Percentiles rank a stretch among this genome's conserved stretches.
Conservation (phyloP, 2,888 invertebrate species). For the Leistus spinibarbis region DNA sequence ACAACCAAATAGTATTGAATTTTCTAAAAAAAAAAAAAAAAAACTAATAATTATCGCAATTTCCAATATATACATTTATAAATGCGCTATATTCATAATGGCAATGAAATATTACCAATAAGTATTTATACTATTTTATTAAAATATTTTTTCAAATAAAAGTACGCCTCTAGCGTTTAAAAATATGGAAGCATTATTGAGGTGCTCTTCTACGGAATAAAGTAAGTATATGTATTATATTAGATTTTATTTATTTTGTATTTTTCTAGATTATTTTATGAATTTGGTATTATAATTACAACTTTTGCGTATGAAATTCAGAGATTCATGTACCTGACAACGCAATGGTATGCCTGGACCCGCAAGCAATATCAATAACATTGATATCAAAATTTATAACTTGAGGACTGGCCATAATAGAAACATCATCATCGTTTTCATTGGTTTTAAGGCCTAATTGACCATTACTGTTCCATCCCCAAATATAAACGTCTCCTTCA, state of each 20-base stretch:
- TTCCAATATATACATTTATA: not conserved
- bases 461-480: slow-evolving; percentile 92
- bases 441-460: slow-evolving; percentile 73
- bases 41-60: slow-evolving; percentile 23
- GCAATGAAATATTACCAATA: too few species aligned
- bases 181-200: too few species aligned
- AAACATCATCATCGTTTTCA: slow-evolving; percentile 53
- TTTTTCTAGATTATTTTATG: too few species aligned
- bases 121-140: too few species aligned
- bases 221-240: too few species aligned
- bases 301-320: too few species aligned
- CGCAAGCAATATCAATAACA: slow-evolving; percentile 69
- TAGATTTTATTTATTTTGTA: too few species aligned
- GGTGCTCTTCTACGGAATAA: too few species aligned
- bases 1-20: slow-evolving; percentile 72
- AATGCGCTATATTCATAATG: too few species aligned
- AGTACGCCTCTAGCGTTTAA: too few species aligned
- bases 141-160: too few species aligned
- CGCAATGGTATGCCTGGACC: slow-evolving; percentile 76
- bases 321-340: slow-evolving; percentile 68
- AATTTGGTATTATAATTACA: too few species aligned
- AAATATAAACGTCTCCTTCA: slow-evolving; percentile 82
- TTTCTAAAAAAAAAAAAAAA: slow-evolving; percentile 57
- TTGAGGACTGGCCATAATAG: slow-evolving; percentile 59
- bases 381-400: slow-evolving; percentile 59